These are phyloP conservation scores for Mesembrinibis cayennensis DNA, from an alignment of 2,113 vertebrate species.

Conservation along the genomic window DNA sequence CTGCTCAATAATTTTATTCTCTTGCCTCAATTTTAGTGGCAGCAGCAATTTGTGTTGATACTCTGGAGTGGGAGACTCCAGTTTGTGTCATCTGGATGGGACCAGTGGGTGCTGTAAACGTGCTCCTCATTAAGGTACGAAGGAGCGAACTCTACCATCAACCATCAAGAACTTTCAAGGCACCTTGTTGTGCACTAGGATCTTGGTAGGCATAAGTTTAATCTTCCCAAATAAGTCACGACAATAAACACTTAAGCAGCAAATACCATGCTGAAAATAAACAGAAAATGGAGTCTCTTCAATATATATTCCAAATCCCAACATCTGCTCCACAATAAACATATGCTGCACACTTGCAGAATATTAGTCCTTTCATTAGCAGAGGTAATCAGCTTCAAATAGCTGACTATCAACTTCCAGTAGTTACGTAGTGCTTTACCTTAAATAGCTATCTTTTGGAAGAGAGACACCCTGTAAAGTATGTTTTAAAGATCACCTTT, in stretches of 20 bases:
- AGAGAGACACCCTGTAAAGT: neutral
- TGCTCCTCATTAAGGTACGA: neutral
- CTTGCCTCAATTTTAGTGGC: neutral
- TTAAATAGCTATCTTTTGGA: neutral
- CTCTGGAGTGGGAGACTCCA: neutral
- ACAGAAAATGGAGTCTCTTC: neutral
- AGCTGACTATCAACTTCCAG: neutral
- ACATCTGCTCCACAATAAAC: neutral
- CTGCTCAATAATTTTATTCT: neutral
- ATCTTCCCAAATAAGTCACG: neutral
- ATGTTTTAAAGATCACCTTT: neutral
- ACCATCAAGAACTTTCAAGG: neutral
- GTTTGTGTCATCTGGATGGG: neutral
- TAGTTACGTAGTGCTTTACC: neutral
- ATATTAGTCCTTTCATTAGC: neutral
- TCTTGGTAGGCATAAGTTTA: neutral
- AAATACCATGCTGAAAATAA: neutral
- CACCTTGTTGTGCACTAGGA: neutral
- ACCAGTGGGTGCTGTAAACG: neutral
- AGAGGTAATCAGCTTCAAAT: neutral
- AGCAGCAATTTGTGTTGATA: neutral
- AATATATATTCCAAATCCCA: neutral
- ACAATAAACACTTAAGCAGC: neutral
- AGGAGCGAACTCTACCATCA: neutral
- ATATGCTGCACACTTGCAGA: neutral